Base-by-base conservation (phyloP, 2,113 vertebrate genomes). In the Hippocampus abdominalis region DNA sequence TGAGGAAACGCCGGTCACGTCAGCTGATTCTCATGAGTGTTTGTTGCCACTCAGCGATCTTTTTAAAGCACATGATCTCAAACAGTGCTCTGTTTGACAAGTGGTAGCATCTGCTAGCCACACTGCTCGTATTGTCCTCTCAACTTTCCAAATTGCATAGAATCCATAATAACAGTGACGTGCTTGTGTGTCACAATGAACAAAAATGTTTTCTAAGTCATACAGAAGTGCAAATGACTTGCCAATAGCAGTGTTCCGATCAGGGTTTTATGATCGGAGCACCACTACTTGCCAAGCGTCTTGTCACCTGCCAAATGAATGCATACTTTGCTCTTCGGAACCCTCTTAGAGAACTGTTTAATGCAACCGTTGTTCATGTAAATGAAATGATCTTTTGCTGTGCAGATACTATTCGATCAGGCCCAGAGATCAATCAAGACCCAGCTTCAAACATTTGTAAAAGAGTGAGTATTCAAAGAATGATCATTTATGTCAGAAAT, bases 371-470 rank as follows among this genome's bases (percentile, higher is more conserved):
- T 59, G 51, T 69, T 72, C 8, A 61, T 40, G 54, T 70, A 23
- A 18, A 20, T 62, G 12, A 1, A 78, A 71, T n/a, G 3, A 1
- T 66, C 2, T 72, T 66, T 69, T 27, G 18, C 15, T 46, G 12
- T 25, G 51, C 92, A 99, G 97, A 99, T 98, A 85, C 90, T 99
- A 23, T 98, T 99, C 85, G 97, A 99, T 88, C 97, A 98, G 86
- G 96, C 94, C 69, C 96, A 98, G 89, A 94, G 96, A 93, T 97
- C 96, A 39, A 96, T 99, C 88, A 99, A 97, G 89, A 94, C 92
- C 48, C 97, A 99, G 56, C 95, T 98, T 87, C 96, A 95, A 85
- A 93, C 92, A 21, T 99, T 99, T 49, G 92, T 99, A 57, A 98
- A 98, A 94, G 97, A 99, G 96, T 98, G 90, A 96, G 96, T 96